A percentile compares a stretch with the other conserved stretches of the same genome.
These are phyloP conservation scores for Charadrius vociferus DNA, from an alignment of 2,113 vertebrate species.

Conservation along the genomic window DNA sequence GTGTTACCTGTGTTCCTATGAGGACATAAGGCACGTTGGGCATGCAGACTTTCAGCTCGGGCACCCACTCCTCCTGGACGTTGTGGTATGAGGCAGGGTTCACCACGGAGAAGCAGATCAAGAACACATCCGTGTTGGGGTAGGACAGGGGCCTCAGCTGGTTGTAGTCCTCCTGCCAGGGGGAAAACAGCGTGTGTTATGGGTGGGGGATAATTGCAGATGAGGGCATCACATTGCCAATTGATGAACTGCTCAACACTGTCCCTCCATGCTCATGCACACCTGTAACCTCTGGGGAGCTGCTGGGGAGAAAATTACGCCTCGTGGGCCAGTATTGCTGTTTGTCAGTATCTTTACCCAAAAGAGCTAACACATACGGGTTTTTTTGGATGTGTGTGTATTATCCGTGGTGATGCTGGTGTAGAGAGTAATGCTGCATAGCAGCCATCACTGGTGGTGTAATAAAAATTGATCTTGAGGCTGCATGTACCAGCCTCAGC, in stretches of 20 bases:
- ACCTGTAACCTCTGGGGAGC: fast-evolving
- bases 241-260: background rate
- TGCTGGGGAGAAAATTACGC: fast-evolving
- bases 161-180: constrained; percentile 87
- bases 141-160: constrained; percentile 89
- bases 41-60: constrained; percentile 87
- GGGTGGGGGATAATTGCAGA: too few relatives aligned
- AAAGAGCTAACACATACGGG: background rate
- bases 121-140: constrained; percentile 88
- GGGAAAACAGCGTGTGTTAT: background rate
- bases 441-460: fast-evolving
- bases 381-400: background rate
- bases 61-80: constrained; percentile 89
- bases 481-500: background rate
- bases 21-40: constrained; percentile 87
- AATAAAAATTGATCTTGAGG: background rate
- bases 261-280: fast-evolving
- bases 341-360: background rate
- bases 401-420: background rate
- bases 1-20: constrained; percentile 86
- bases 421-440: background rate
- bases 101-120: constrained; percentile 91
- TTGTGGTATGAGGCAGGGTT: constrained; percentile 91
- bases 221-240: fast-evolving
- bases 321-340: fast-evolving